A percentile compares a stretch with the other conserved stretches of the same genome.
phyloP scores from a whole-genome alignment of 1,140 invertebrate genomes.

The Venturia canescens region DNA sequence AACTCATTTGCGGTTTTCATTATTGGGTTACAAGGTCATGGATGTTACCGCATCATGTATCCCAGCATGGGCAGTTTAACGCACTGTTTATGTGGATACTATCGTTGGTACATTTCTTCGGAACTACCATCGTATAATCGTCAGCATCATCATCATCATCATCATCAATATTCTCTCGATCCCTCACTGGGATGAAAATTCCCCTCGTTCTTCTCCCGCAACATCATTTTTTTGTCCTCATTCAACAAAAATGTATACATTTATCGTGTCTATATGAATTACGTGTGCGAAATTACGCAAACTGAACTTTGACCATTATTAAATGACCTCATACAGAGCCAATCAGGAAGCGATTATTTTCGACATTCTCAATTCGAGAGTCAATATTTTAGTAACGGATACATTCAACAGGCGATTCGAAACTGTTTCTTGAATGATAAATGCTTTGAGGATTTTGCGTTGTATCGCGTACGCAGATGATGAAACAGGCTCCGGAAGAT shows the following conservation, averaged over 20 bases:
- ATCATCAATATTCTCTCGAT: background rate
- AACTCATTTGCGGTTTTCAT: conserved; percentile 22
- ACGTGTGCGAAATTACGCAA: background rate
- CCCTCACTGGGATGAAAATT: background rate
- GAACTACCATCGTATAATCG: background rate
- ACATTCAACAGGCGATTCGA: too few species aligned
- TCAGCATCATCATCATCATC: background rate
- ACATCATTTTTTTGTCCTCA: conserved; percentile 2
- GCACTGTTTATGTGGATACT: conserved; percentile 9
- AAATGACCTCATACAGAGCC: too few species aligned
- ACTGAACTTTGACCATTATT: too few species aligned
- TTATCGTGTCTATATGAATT: background rate
- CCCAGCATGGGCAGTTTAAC: background rate
- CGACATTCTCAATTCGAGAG: too few species aligned
- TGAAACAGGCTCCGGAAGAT: too few species aligned
- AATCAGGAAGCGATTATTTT: too few species aligned
- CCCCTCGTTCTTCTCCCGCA: background rate
- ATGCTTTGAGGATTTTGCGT: too few species aligned
- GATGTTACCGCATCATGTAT: background rate
- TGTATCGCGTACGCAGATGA: too few species aligned
- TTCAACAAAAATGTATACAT: background rate
- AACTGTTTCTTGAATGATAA: too few species aligned
- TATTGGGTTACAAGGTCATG: conserved; percentile 33
- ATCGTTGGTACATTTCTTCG: background rate
- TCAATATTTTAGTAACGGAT: too few species aligned